Conservation (phyloP, 1,140 invertebrate genomes). For the Trachymyrmex septentrionalis region DNA sequence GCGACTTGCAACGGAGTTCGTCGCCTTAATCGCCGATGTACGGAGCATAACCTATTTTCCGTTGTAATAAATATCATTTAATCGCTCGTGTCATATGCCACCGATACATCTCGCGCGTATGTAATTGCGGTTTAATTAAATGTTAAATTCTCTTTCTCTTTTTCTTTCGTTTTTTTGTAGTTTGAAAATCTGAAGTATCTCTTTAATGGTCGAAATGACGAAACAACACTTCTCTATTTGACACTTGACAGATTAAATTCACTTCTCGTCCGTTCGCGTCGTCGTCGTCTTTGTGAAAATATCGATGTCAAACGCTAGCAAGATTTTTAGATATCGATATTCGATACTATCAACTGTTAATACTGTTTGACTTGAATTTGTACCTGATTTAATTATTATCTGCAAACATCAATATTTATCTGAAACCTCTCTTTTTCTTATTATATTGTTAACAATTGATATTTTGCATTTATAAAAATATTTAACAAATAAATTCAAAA, state of each 20-base stretch:
- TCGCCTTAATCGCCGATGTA: constrained; percentile 15
- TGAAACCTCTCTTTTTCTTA: too few species aligned
- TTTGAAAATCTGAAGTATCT: background rate
- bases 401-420: too few species aligned
- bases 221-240: background rate
- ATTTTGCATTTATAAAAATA: too few species aligned
- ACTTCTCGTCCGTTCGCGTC: background rate
- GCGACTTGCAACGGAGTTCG: background rate
- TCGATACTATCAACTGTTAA: too few species aligned
- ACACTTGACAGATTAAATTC: constrained; percentile 21
- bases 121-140: background rate
- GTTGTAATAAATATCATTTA: constrained; percentile 6
- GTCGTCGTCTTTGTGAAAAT: background rate
- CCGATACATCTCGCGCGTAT: constrained; percentile 11
- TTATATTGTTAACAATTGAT: too few species aligned
- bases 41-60: constrained; percentile 11
- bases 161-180: too few species aligned
- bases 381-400: too few species aligned
- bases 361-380: too few species aligned
- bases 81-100: constrained; percentile 1
- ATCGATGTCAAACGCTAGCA: background rate
- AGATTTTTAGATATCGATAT: too few species aligned
- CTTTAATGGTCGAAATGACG: background rate
- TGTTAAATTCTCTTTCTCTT: background rate
- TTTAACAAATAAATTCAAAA: too few species aligned